Evolutionary conservation across 1,140 invertebrate genomes (phyloP).

Genomic region (Bradynema listronoti): DNA sequence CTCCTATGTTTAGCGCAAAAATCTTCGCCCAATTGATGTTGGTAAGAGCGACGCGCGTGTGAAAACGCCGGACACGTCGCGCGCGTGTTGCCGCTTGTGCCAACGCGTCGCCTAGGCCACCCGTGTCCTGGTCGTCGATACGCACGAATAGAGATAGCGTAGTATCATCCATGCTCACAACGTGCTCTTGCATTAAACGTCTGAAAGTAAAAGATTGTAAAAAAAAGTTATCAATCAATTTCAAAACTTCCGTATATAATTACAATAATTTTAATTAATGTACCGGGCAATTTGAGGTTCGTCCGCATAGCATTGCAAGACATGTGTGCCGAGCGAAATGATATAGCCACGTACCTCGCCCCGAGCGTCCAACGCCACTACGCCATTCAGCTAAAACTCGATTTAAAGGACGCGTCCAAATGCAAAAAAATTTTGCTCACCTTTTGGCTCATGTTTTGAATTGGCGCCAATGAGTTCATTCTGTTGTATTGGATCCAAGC

Average conservation of each 20-base stretch:
- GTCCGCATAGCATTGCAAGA: conserved; percentile 40
- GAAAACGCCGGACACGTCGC: conserved; percentile 36
- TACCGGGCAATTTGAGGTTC: conserved; percentile 32
- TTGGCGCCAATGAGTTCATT: no score
- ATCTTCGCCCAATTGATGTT: conserved; percentile 40
- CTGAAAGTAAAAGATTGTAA: conserved; percentile 17
- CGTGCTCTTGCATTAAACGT: conserved; percentile 17
- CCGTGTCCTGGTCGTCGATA: conserved; percentile 6
- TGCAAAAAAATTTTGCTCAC: no score
- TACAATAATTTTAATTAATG: conserved; percentile 9
- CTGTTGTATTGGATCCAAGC: no score
- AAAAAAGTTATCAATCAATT: not conserved
- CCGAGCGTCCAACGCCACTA: conserved; percentile 27
- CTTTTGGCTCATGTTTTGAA: no score
- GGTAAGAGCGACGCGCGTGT: conserved; percentile 31
- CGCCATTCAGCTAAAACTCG: conserved; percentile 30
- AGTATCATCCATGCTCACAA: conserved; percentile 8
- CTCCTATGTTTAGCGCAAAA: conserved; percentile 34
- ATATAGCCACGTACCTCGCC: conserved; percentile 36
- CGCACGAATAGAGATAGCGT: conserved; percentile 22
- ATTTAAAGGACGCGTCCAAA: no score
- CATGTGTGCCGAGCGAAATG: conserved; percentile 13
- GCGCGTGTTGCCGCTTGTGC: conserved; percentile 11
- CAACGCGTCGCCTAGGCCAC: conserved; percentile 17
- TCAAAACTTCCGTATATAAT: not conserved